Evolutionary conservation across 2,888 invertebrate species (phyloP), one percentile per base, ranked within the genome.

Genomic region (Lasioglossum pauxillum): DNA sequence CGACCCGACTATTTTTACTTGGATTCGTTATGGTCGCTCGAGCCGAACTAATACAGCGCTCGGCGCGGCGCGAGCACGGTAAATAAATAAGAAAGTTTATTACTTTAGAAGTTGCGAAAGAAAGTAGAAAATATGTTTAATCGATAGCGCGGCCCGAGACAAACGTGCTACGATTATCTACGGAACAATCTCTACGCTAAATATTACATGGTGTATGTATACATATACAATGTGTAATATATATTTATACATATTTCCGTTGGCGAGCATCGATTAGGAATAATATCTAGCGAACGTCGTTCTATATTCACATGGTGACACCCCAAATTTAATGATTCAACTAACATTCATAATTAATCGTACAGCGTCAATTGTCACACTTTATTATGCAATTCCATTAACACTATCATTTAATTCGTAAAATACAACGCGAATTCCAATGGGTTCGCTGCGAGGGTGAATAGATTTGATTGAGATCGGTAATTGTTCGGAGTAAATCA

Each of bases 301-400:
- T 38, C 49, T 19, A 75, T 16, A 60, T 75, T 57, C 75, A 41
- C 4, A 41, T 27, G 16, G 19, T 8, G 12, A 41, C 27, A 60
- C 23, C 60, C 5, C 60, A 16, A 27, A 49, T 64, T 64, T 76
- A 64, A 64, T 41, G 44, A 76, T 76, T 76, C 41, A 64, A 27
- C 44, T 60, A 75, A 75, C 27, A 64, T 75, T 19, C 19, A 31
- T 76, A 76, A 76, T 76, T 60, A 57, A 64, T 76, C 60, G 27
- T 16, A 19, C 27, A 23, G 19, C 60, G 44, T 38, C 35, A 44
- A 64, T 41, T 41, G 60, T 64, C 10, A 44, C 44, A 76, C 60
- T 60, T 76, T 76, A 76, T 76, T 76, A 76, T 38, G 31, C 14
- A 64, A 31, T 19, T 44, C 19, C 60, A 76, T 60, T 64, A 60